Percentiles rank a stretch among this genome's conserved stretches.
These are phyloP conservation scores for Corythornis cristatus DNA, from an alignment of 2,113 vertebrate species.

Conservation along the genomic window DNA sequence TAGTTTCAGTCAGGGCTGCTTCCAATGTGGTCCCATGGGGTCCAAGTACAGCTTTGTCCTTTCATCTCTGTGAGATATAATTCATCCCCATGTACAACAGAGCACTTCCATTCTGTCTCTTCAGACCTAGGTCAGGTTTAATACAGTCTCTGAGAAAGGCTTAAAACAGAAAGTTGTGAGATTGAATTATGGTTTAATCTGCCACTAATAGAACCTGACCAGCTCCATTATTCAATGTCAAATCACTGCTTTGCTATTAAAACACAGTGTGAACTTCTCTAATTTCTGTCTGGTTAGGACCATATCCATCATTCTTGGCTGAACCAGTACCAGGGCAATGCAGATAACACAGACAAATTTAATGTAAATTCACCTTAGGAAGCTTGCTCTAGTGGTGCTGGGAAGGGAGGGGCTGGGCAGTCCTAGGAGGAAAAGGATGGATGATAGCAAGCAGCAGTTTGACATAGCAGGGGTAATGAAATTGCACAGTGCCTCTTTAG, in stretches of 20 bases:
- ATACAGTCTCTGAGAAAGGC: constrained; percentile 45
- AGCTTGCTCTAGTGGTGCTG: not conserved
- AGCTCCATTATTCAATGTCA: constrained; percentile 65
- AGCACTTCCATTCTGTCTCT: not conserved
- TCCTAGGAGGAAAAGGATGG: constrained; percentile 61
- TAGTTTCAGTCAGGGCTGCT: not conserved
- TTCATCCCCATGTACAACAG: fast-evolving
- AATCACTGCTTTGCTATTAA: constrained; percentile 61
- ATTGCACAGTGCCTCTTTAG: not conserved
- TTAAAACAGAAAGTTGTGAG: constrained; percentile 53
- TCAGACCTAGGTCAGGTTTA: constrained; percentile 34
- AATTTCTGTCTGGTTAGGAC: constrained; percentile 62
- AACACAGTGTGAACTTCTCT: constrained; percentile 55
- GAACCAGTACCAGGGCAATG: constrained; percentile 1
- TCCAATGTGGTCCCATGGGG: fast-evolving
- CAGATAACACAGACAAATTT: constrained; percentile 61
- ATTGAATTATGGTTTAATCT: constrained; percentile 67
- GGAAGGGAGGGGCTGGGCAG: constrained; percentile 46
- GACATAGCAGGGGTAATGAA: constrained; percentile 37
- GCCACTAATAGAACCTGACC: constrained; percentile 66
- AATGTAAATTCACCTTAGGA: constrained; percentile 55
- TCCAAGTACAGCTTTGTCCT: not conserved
- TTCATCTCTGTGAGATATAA: not conserved
- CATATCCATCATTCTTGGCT: constrained; percentile 59
- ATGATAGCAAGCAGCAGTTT: constrained; percentile 34